Conservation (phyloP, 2,113 vertebrate genomes). For the Scortum barcoo region DNA sequence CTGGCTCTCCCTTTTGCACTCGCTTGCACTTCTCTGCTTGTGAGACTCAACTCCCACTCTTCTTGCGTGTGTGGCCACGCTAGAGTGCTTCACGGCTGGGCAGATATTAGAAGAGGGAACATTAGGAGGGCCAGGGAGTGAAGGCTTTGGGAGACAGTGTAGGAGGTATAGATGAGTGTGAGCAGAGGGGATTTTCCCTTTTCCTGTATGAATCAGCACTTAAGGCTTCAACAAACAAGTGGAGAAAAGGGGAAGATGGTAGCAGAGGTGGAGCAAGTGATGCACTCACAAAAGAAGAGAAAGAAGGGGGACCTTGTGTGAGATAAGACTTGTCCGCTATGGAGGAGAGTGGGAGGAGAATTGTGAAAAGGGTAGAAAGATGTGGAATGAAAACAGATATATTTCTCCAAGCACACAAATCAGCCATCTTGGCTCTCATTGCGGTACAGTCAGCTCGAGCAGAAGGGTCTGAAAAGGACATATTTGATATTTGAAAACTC, state of each 20-base stretch:
- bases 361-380: constrained; percentile 44
- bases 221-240: constrained; percentile 49
- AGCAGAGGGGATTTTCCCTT: constrained; percentile 74
- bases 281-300: constrained; percentile 27
- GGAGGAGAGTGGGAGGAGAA: constrained; percentile 60
- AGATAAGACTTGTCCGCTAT: constrained; percentile 33
- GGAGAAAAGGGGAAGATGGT: neutral
- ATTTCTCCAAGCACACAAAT: constrained; percentile 32
- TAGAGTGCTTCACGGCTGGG: constrained; percentile 50
- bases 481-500: constrained; percentile 46
- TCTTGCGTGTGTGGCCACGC: constrained; percentile 50
- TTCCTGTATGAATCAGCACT: constrained; percentile 73
- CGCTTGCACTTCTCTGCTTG: constrained; percentile 55
- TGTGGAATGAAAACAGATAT: constrained; percentile 44
- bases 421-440: constrained; percentile 44
- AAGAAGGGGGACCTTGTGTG: constrained; percentile 30
- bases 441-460: constrained; percentile 43
- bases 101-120: constrained; percentile 53
- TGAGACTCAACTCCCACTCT: constrained; percentile 62
- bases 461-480: constrained; percentile 53
- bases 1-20: constrained; percentile 62
- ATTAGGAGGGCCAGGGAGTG: constrained; percentile 36
- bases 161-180: constrained; percentile 54
- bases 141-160: constrained; percentile 32
- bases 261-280: constrained; percentile 23